Base-by-base conservation (phyloP, 2,113 vertebrate species). In the Clupea harengus region DNA sequence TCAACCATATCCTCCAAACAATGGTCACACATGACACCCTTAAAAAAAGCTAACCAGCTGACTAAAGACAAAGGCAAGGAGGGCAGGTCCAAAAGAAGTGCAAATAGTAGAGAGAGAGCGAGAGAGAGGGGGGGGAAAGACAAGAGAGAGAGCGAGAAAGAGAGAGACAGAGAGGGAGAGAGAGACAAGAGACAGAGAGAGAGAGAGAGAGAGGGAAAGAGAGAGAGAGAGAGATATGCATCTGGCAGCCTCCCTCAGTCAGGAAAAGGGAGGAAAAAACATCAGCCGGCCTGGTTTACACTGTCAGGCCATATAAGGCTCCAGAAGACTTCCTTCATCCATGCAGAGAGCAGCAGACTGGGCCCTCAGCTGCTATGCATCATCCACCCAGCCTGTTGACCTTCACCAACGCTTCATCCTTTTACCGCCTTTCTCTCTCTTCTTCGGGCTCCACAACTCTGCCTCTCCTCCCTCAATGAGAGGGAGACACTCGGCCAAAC, bases 201-300 rank as follows among this genome's bases (percentile, higher is more conserved):
- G 75, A 28, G 52, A 82, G 60, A 52, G 85, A 78, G 22, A 54
- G 9, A 52, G 57, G 7, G 81, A 49, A 20, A 85, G 75, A 78
- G 84, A n/a, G 75, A 28, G 52, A 82, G 60, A 60, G 85, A 78
- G 22, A 64, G 9, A 52, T 39, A 39, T 39, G n/a, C 32, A 83
- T 39, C 47, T 78, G 72, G 50, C 50, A 54, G 32, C 64, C 52
- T 64, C 47, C 52, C 28, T 20, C 28, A 78, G 72, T 39, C 72
- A 78, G 72, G 72, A 78, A 78, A 78, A 78, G 25, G 28, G 28
- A 78, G 72, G 72, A 39, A 78, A 78, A 78, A 78, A 78, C 72
- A 78, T 32, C 72, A 78, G 72, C 28, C 13, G 72, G 25, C 72
- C 28, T 78, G 72, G 72, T 78, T 39, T 78, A 32, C 28, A 78